These are phyloP conservation scores for Poeciliopsis paucimaculata DNA, from an alignment of 2,797 vertebrate genomes.

Conservation along the genomic window DNA sequence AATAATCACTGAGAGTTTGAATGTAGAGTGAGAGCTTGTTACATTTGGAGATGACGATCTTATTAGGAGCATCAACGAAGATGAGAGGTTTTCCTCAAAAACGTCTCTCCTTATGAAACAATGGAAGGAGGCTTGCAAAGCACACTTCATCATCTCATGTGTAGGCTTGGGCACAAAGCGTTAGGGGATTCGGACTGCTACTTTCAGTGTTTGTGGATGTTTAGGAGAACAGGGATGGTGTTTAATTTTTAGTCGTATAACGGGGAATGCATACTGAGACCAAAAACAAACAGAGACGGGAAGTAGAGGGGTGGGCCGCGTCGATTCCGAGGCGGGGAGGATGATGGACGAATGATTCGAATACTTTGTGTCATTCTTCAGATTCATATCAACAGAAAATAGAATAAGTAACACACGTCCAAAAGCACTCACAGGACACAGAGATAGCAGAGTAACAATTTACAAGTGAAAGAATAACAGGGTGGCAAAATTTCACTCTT, in stretches of 20 bases:
- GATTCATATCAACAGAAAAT: slow-evolving; percentile 34
- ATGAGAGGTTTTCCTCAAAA: slow-evolving; percentile 41
- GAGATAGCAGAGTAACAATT: slow-evolving; percentile 1
- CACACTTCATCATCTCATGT: slow-evolving; percentile 16
- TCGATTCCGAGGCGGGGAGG: slow-evolving; percentile 55
- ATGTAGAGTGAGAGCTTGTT: slow-evolving; percentile 31
- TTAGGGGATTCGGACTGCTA: slow-evolving; percentile 4
- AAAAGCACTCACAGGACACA: background rate
- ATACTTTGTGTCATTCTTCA: slow-evolving; percentile 58
- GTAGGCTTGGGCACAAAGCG: slow-evolving; percentile 19
- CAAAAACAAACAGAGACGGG: slow-evolving; percentile 62
- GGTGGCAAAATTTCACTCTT: slow-evolving; percentile 45
- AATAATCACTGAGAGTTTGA: slow-evolving; percentile 44
- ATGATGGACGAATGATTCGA: slow-evolving; percentile 63
- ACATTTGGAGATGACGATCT: slow-evolving; percentile 37
- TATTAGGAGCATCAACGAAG: slow-evolving; percentile 33
- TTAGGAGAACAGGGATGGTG: slow-evolving; percentile 30
- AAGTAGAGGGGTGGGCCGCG: slow-evolving; percentile 64
- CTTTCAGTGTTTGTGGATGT: slow-evolving; percentile 13
- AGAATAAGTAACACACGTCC: slow-evolving; percentile 9
- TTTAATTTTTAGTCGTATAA: slow-evolving; percentile 27
- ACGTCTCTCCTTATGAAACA: slow-evolving; percentile 56
- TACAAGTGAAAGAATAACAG: slow-evolving; percentile 39
- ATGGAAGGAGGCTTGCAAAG: slow-evolving; percentile 47
- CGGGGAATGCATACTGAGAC: slow-evolving; percentile 47